Evolutionary conservation across 2,888 invertebrate genomes (phyloP), one percentile per base, ranked within the genome.

Genomic region (Xestoiulus laeticollis): DNA sequence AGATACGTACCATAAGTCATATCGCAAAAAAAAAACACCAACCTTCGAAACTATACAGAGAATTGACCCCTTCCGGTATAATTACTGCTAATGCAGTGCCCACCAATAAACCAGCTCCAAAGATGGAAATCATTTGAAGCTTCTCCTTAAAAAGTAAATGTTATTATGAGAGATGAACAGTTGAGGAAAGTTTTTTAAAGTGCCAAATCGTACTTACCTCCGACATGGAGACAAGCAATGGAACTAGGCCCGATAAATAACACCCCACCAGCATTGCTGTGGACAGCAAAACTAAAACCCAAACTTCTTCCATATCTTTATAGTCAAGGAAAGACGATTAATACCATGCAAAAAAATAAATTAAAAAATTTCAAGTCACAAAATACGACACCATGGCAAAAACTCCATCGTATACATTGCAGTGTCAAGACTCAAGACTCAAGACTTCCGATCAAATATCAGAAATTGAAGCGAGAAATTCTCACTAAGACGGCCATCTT

Each of bases 31-130:
- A 6, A 38, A 38, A 38, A n/a, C n/a, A n/a, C 33, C 33, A 38
- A 90, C 90, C 89, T 85, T 89, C 87, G 86, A 90, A 89, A 83
- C 90, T 88, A 88, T 92, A 92, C n/a, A 92, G 89, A 0, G 92
- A 90, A 88, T 98, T 94, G n/a, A 99, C 96, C 8, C 99, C 99
- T 93, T 99, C 99, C 0, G 99, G 99, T 90, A 99, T 99, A 88
- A 99, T 99, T 0, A 99, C 99, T 6, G 98, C 96, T 48, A 99
- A 92, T 0, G 99, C 99, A 43, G 99, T 99, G 1, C 99, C 99
- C 0, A 99, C 98, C 0, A 99, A 94, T 10, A 99, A 94, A 0
- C 99, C 99, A 10, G 99, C 99, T 87, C 99, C 99, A 89, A 99
- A 95, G 19, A 99, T 96, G 43, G 99, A 98, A 53, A 99, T 96